Conservation (phyloP, 2,888 invertebrate species). For the Flexamia atlantica region DNA sequence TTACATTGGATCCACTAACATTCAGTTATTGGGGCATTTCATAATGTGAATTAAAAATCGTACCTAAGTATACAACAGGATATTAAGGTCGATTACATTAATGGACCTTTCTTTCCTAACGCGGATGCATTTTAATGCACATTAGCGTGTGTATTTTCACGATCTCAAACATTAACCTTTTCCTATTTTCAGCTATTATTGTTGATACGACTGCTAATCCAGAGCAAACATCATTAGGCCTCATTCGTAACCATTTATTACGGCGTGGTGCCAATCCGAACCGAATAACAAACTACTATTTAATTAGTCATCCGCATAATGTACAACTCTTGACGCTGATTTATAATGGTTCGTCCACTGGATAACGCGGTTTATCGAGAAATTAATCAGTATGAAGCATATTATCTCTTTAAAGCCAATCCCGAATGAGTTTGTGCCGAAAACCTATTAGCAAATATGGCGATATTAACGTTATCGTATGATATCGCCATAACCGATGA, state of each 20-base stretch:
- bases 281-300: neutral
- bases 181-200: no score
- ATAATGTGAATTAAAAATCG: no score
- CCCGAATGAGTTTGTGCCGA: slow-evolving; percentile 13
- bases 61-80: no score
- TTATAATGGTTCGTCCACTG: slow-evolving; percentile 19
- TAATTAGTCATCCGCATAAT: neutral
- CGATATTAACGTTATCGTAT: neutral
- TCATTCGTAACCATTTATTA: neutral
- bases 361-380: neutral
- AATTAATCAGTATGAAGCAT: slow-evolving; percentile 6
- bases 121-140: no score
- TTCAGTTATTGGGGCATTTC: no score
- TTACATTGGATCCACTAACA: no score
- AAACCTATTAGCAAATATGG: slow-evolving; percentile 26
- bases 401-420: slow-evolving; percentile 24
- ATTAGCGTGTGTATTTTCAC: no score
- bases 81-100: no score
- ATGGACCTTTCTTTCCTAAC: no score
- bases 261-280: neutral
- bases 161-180: no score
- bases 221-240: neutral
- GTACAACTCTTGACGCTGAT: neutral
- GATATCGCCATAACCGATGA: neutral
- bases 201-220: neutral